Evolutionary conservation across 2,888 invertebrate genomes (phyloP), one percentile per base, ranked within the genome.

Genomic region (Dicyrtoma fusca): DNA sequence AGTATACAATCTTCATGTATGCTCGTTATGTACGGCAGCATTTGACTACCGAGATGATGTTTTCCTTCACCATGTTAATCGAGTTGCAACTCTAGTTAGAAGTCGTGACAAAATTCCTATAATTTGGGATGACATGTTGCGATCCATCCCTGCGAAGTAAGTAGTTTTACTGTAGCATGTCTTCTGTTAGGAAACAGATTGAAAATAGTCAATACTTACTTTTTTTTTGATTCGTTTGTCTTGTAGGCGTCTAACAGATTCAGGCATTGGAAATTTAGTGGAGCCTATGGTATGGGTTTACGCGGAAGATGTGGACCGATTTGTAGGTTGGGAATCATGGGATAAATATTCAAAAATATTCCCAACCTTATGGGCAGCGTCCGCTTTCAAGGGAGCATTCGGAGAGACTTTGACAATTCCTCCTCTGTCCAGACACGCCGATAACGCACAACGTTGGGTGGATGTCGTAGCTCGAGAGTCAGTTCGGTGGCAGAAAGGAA

Each of bases 51-150:
- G 85, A 59, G 86, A 87, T 6, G 84, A 87, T 0, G 82, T 92
- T 10, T 91, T 88, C 80, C 82, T 92, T 59, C 87, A 89, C 72
- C 91, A 92, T 82, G 86, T 92, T 8, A 84, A 85, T 71, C 85
- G 87, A 42, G 84, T 90, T n/a, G 86, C 85, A 47, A 75, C 75
- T 8, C 83, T 84, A 76, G 80, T 85, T 11, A 83, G 83, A 72
- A 78, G 79, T 3, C 82, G 81, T 55, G 82, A 81, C 55, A 81
- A 82, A 53, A 87, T 90, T 81, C 91, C 90, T 0, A 88, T 94
- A 13, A 90, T 94, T 84, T 94, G 94, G 94, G 94, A 94, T 82
- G 94, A 94, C 82, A 94, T 94, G 93, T 84, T 94, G 71, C 85
- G 94, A 79, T 84, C 86, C 14, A 82, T 83, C 55, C 74, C 81